Base-by-base conservation (phyloP, 2,113 vertebrate genomes). In the Xiphophorus couchianus region DNA sequence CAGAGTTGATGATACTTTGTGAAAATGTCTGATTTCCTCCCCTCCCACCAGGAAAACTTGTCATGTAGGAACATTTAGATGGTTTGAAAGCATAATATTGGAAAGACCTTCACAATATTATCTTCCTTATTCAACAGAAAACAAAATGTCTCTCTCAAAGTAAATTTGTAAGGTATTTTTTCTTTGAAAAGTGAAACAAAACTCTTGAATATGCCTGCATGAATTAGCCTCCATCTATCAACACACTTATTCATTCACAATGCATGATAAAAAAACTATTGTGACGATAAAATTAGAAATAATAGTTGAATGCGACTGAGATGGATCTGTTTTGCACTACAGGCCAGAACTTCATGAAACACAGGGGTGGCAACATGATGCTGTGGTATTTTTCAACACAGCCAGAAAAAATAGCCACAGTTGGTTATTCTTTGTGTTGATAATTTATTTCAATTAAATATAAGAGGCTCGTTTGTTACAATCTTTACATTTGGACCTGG, bases 41-140 rank as follows among this genome's bases (percentile, higher is more conserved):
- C 35, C 35, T 28, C 28, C 6, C 31, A 30, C 30, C 31, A 30
- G 33, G 44, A 39, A 42, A 65, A 11, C 25, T 19, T 48, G 54
- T 66, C 66, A 80, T 62, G 10, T 35, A 63, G 67, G 69, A 60
- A 70, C 37, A 30, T 71, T 63, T 61, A 75, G 48, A 37, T 17
- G 48, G 54, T 74, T 60, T 81, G 67, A 48, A 69, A 72, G 31
- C n/a, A 58, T 63, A 76, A 65, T 61, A 63, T n/a, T 62, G 15
- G 39, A 25, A 74, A 58, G 7, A 71, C 33, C 33, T 35, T 35
- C 33, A 35, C 33, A 35, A 7, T 35, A 35, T 35, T 9, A 27
- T 61, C 4, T 4, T 48, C 44, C 15, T 48, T 19, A 19, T 17
- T 48, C 15, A 48, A 19, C 4, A 48, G 5, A 13, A 25, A 17